These are phyloP conservation scores for Rhadinocentrus ornatus DNA, from an alignment of 2,797 vertebrate species.

Conservation along the genomic window DNA sequence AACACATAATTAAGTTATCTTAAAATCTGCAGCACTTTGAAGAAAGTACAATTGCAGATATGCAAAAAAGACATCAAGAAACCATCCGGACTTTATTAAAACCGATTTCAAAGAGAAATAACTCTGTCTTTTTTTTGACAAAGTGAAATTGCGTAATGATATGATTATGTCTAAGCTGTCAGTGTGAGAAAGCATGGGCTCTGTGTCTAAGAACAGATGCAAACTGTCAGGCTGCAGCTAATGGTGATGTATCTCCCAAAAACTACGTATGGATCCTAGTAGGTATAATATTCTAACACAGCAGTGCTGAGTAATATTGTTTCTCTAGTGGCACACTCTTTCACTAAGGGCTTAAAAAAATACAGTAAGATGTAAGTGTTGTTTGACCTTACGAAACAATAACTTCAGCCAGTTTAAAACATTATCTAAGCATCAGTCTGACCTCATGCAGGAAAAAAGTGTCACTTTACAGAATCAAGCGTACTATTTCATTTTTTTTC, in stretches of 20 bases:
- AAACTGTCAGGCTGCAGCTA: constrained; percentile 30
- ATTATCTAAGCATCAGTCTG: neutral
- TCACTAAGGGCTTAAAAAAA: neutral
- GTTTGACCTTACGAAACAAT: neutral
- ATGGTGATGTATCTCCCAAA: constrained; percentile 45
- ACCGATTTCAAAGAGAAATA: constrained; percentile 9
- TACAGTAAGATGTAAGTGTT: neutral
- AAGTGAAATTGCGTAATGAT: constrained; percentile 25
- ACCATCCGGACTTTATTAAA: constrained; percentile 28
- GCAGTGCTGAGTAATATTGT: constrained; percentile 16
- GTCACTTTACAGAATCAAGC: no score
- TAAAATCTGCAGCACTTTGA: neutral
- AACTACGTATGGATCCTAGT: constrained; percentile 35
- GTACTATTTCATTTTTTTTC: no score
- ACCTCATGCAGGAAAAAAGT: no score
- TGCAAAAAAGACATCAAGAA: constrained; percentile 15
- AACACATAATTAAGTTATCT: neutral
- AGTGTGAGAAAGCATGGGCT: neutral
- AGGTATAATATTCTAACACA: constrained; percentile 8
- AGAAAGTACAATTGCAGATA: neutral
- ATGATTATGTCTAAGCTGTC: constrained; percentile 11
- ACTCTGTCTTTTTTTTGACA: constrained; percentile 1
- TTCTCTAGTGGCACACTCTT: constrained; percentile 13
- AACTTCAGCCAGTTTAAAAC: neutral
- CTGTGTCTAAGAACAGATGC: constrained; percentile 9